Percentiles rank a stretch among this genome's conserved stretches.
Evolutionary conservation across 2,888 invertebrate genomes (phyloP).

Genomic region (Macrophya annulata): DNA sequence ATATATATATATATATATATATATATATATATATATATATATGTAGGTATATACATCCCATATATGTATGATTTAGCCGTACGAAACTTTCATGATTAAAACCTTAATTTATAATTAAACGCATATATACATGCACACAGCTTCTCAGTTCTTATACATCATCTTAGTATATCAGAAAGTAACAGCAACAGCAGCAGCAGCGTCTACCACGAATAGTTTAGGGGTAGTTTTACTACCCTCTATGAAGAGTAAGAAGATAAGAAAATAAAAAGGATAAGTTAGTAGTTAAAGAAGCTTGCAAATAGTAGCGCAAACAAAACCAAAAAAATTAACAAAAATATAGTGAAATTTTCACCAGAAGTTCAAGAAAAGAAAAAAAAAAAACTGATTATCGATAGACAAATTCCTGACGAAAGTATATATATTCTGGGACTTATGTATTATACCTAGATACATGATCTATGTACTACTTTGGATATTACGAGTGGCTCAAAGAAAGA

Average conservation of each 20-base stretch:
- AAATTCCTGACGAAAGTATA: background rate
- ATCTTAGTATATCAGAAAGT: background rate
- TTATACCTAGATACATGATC: background rate
- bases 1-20: too few relatives aligned
- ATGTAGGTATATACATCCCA: too few relatives aligned
- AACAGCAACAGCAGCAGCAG: background rate
- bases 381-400: too few relatives aligned
- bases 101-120: constrained; percentile 76
- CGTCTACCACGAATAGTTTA: background rate
- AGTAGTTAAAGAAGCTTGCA: background rate
- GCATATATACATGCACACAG: constrained; percentile 56
- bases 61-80: constrained; percentile 62
- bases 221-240: background rate
- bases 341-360: too few relatives aligned
- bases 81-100: constrained; percentile 76
- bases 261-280: background rate
- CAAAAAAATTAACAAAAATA: too few relatives aligned
- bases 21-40: too few relatives aligned
- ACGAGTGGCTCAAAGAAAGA: background rate
- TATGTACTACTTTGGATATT: background rate
- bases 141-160: background rate
- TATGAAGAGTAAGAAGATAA: background rate
- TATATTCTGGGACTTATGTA: background rate
- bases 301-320: too few relatives aligned
- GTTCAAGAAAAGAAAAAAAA: too few relatives aligned